phyloP scores from a whole-genome alignment of 2,113 vertebrate genomes.

The Strigops habroptila region DNA sequence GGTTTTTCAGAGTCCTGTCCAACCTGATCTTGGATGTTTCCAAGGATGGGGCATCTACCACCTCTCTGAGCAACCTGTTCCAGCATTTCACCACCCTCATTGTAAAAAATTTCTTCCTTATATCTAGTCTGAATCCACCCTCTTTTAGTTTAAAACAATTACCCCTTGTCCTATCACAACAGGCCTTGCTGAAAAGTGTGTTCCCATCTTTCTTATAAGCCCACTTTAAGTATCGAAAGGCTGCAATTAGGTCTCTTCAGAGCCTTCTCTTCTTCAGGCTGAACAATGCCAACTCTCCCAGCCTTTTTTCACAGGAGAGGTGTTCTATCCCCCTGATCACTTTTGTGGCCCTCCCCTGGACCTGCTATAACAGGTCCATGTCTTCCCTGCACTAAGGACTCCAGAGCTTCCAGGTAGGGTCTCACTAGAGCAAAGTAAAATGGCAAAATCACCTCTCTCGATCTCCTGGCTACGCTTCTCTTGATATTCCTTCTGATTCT shows the following conservation, averaged over 20 bases:
- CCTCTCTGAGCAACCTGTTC: background rate
- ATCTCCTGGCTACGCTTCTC: background rate
- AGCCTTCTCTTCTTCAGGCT: background rate
- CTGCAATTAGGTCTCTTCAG: background rate
- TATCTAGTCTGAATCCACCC: background rate
- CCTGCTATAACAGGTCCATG: background rate
- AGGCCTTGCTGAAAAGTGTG: background rate
- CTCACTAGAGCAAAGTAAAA: background rate
- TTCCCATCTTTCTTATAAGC: background rate
- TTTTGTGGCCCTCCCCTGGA: background rate
- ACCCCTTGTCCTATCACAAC: background rate
- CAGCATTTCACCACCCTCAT: background rate
- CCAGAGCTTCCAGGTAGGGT: background rate
- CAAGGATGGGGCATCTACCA: background rate
- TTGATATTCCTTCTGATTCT: background rate
- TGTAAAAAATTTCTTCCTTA: background rate
- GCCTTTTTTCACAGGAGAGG: fast-evolving
- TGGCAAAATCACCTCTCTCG: background rate
- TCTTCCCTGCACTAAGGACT: background rate
- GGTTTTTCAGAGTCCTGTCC: background rate
- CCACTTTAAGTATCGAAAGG: background rate
- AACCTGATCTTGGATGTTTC: background rate
- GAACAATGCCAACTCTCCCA: background rate
- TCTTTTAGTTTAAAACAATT: background rate
- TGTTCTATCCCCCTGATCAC: background rate